Base-by-base conservation (phyloP, 2,888 invertebrate genomes). In the Formica aserva region DNA sequence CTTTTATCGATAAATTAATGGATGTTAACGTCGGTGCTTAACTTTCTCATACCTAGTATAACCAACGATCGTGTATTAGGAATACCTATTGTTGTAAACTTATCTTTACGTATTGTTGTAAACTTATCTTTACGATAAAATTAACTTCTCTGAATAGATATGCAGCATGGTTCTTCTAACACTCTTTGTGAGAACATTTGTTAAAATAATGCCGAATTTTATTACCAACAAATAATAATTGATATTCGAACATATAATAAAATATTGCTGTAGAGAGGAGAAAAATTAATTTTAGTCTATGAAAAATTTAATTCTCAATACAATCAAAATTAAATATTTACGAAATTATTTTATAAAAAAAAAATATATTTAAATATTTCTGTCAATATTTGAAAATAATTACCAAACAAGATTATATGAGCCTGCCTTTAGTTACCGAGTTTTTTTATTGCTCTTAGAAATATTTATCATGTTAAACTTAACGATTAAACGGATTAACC, bases 1-100 rank as follows among this genome's bases (percentile, higher is more conserved):
- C 60, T 80, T 71, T 80, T 80, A 80, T 80, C 72, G 78, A 80
- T 80, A 80, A 80, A 71, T 80, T 80, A 80, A 71, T 57, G 41
- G 55, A 77, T 80, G 78, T 71, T 80, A 71, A 72, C 38, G 78
- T 71, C 52, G 60, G 32, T 26, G 78, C 60, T 80, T 80, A 80
- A 80, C 72, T 80, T 71, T 35, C 69, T 69, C 69, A 45, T 32
- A 35, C 18, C 45, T 38, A 26, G 60, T 22, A 35, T 78, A 78
- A 69, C 32, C 32, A 57, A 45, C 45, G 62, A 55, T 71, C 45
- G 69, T 22, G 72, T 48, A 69, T 60, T 69, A 71, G 32, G 45
- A 57, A 60, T 45, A 57, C 3, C 22, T 45, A 26, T 45, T 29
- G n/a, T 32, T 52, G 22, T 52, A 52, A 65, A 76, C 32, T 75